Evolutionary conservation across 2,113 vertebrate species (phyloP).

Genomic region (Engystomops pustulosus): DNA sequence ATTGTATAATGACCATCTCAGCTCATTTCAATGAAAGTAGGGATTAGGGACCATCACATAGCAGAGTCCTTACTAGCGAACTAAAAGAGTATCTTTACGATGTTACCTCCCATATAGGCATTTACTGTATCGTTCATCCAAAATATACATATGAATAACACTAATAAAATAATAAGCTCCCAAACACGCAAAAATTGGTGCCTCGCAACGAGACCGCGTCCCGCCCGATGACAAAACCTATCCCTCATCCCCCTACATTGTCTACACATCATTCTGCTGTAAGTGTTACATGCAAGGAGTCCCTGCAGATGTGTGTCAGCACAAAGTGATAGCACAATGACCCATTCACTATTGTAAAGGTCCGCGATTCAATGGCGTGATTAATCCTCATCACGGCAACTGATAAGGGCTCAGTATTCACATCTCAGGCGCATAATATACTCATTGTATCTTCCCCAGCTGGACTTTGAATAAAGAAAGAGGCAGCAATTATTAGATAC

Average conservation of each 20-base stretch:
- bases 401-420: constrained; percentile 43
- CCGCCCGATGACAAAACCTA: not conserved
- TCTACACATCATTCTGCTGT: constrained; percentile 5
- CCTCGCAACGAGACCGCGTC: not conserved
- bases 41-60: too few species aligned
- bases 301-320: constrained; percentile 34
- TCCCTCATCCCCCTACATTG: not conserved
- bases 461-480: constrained; percentile 61
- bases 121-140: too few species aligned
- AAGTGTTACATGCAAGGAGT: not conserved
- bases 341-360: constrained; percentile 47
- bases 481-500: constrained; percentile 63
- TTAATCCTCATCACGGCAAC: constrained; percentile 34
- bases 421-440: constrained; percentile 32
- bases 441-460: constrained; percentile 37
- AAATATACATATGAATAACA: not conserved
- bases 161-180: not conserved
- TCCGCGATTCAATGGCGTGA: constrained; percentile 34
- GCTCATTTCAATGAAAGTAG: too few species aligned
- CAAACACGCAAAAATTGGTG: not conserved
- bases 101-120: too few species aligned
- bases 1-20: too few species aligned
- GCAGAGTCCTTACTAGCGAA: too few species aligned
- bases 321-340: constrained; percentile 35
- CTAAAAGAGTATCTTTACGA: too few species aligned